A percentile compares a stretch with the other conserved stretches of the same genome.
Evolutionary conservation across 1,140 invertebrate genomes (phyloP).

Genomic region (Leptinotarsa defecta): DNA sequence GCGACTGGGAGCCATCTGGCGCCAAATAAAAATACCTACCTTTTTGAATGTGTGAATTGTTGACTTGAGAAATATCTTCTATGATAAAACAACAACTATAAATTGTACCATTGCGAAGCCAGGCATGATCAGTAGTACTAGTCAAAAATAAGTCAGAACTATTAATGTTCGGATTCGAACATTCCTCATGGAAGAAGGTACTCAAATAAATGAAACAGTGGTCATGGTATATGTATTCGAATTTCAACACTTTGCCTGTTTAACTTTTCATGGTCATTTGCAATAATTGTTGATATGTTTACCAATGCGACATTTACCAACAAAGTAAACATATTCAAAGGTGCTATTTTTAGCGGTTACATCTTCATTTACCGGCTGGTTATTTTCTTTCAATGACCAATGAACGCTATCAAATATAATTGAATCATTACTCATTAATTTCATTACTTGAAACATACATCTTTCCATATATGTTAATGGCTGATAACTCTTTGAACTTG

Average conservation of each 20-base stretch:
- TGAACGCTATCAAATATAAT: neutral
- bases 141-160: no score
- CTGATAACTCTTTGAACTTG: slow-evolving; percentile 1
- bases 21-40: no score
- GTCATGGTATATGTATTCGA: neutral
- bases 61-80: no score
- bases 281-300: neutral
- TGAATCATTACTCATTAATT: slow-evolving; percentile 1
- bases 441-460: neutral
- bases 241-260: neutral
- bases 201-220: no score
- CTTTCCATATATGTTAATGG: neutral
- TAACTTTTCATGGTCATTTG: neutral
- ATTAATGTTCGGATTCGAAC: no score
- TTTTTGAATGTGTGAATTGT: no score
- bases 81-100: no score
- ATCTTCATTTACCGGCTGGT: neutral
- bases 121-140: no score
- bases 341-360: neutral
- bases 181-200: no score
- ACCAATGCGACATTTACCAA: neutral
- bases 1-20: no score
- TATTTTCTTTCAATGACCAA: neutral
- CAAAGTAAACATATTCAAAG: neutral
- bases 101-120: no score